A percentile compares a stretch with the other conserved stretches of the same genome.
Conservation (phyloP, 2,797 vertebrate species). For the Simalia tracyae region DNA sequence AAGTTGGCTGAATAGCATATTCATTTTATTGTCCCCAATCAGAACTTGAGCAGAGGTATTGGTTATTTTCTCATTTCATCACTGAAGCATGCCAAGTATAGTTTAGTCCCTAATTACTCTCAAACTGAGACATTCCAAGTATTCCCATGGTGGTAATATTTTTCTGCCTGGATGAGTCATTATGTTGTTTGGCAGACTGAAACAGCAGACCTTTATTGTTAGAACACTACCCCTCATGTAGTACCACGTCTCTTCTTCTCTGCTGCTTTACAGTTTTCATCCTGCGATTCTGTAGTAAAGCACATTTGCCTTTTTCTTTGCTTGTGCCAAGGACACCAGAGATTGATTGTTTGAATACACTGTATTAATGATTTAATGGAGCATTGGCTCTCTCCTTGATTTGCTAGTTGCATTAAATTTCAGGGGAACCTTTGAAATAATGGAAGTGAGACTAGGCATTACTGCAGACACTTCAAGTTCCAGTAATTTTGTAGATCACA, state of each 20-base stretch:
- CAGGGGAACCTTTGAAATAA: constrained; percentile 79
- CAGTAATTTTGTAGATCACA: constrained; percentile 75
- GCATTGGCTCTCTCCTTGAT: constrained; percentile 75
- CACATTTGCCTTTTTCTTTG: constrained; percentile 74
- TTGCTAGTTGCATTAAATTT: constrained; percentile 76
- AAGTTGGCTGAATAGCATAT: constrained; percentile 72
- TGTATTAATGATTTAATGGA: constrained; percentile 80
- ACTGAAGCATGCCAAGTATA: constrained; percentile 86
- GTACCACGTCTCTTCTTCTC: constrained; percentile 70
- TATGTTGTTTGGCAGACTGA: constrained; percentile 87
- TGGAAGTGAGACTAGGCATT: constrained; percentile 69
- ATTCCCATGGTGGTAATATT: constrained; percentile 94
- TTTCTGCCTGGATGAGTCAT: constrained; percentile 93
- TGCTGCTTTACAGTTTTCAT: constrained; percentile 72
- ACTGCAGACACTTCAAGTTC: constrained; percentile 69
- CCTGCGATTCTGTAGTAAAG: constrained; percentile 70
- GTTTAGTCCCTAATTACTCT: constrained; percentile 96
- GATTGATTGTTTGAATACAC: constrained; percentile 74
- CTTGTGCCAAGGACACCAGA: constrained; percentile 85
- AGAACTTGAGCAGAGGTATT: constrained; percentile 79
- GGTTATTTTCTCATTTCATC: constrained; percentile 82
- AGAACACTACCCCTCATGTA: constrained; percentile 78
- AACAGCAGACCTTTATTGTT: constrained; percentile 83
- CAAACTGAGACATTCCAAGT: constrained; percentile 86
- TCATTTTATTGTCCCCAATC: constrained; percentile 76